Percentiles rank a stretch among this genome's conserved stretches.
Conservation (phyloP, 2,888 invertebrate species). For the Crioceris asparagi region DNA sequence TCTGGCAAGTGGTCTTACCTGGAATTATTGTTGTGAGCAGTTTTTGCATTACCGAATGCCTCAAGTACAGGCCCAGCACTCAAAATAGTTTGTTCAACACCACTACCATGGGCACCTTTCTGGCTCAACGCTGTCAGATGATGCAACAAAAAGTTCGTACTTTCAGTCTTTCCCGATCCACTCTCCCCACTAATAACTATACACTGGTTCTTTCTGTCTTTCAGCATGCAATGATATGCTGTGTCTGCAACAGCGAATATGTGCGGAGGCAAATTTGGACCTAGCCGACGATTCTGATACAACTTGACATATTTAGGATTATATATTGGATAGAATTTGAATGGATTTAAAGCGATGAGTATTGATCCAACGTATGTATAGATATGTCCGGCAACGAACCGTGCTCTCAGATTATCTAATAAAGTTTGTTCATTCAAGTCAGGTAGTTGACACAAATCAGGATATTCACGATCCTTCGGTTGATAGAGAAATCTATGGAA, state of each 20-base stretch:
- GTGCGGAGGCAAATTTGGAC: conserved; percentile 88
- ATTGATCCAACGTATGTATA: conserved; percentile 96
- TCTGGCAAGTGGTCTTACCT: conserved; percentile 16
- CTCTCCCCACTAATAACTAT: conserved; percentile 93
- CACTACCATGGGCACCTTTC: conserved; percentile 87
- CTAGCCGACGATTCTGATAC: conserved; percentile 85
- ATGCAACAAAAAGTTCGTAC: conserved; percentile 89
- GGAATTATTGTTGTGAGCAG: conserved; percentile 94
- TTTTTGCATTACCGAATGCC: conserved; percentile 98
- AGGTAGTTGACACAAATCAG: conserved; percentile 89
- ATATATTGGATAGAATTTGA: conserved; percentile 93
- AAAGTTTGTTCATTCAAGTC: conserved; percentile 90
- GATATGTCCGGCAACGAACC: conserved; percentile 86
- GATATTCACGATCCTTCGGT: conserved; percentile 87
- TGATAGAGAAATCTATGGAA: conserved; percentile 85
- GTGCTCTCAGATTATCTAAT: conserved; percentile 76
- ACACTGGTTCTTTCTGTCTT: conserved; percentile 82
- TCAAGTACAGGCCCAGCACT: conserved; percentile 94
- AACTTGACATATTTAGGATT: conserved; percentile 95
- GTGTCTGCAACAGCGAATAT: conserved; percentile 94
- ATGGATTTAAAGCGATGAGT: conserved; percentile 87
- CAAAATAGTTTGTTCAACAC: conserved; percentile 93
- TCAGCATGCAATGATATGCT: conserved; percentile 89
- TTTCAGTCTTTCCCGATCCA: conserved; percentile 94
- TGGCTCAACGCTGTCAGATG: conserved; percentile 91